Conservation (phyloP, 2,888 invertebrate species). For the Hydroisotoma schaefferi region DNA sequence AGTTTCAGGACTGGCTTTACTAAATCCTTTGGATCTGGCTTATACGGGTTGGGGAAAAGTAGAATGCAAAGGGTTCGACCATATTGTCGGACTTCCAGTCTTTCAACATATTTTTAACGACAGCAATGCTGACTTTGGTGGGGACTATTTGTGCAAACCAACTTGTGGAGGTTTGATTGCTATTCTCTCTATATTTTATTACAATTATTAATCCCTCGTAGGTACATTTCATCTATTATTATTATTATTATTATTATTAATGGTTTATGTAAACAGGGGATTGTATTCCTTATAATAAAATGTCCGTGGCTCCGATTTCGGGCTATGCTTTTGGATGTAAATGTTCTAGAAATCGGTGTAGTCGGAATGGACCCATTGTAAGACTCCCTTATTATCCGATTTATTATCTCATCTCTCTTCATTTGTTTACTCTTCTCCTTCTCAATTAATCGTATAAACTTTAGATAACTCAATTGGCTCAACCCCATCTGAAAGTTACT, state of each 20-base stretch:
- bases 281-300: neutral
- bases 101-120: neutral
- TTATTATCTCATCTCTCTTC: no score
- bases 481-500: neutral
- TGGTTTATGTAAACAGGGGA: neutral
- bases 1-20: no score
- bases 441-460: no score
- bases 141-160: neutral
- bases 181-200: no score
- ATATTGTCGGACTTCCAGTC: no score
- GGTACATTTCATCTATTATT: neutral
- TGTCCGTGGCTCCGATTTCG: neutral
- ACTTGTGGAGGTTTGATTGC: slow-evolving; percentile 6
- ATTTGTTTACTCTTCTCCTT: neutral
- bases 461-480: neutral
- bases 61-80: no score
- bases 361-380: neutral
- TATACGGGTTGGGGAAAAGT: no score
- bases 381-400: neutral
- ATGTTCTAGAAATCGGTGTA: neutral
- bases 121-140: neutral
- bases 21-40: no score
- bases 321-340: slow-evolving; percentile 7
- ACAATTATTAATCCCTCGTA: neutral
- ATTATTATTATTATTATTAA: neutral